phyloP scores from a whole-genome alignment of 2,113 vertebrate species.

The Ptyas mucosa region DNA sequence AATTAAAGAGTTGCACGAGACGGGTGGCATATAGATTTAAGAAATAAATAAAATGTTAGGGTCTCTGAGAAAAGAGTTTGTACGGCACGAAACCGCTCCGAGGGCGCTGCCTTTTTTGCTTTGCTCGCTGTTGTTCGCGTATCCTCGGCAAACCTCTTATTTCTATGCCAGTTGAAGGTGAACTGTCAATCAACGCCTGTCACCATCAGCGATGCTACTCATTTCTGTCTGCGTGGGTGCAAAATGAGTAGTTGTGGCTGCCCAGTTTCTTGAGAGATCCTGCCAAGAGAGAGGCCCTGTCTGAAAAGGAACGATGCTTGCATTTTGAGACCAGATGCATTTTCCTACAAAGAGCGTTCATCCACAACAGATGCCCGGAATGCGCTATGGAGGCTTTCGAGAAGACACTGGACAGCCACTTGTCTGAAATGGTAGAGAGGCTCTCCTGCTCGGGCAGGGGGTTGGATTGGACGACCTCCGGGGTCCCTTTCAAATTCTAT shows the following conservation, averaged over 20 bases:
- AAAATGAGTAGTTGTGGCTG: background rate
- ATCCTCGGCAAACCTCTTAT: background rate
- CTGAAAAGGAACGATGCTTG: background rate
- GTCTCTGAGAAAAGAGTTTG: background rate
- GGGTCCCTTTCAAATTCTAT: background rate
- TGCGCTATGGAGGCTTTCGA: background rate
- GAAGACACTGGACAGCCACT: background rate
- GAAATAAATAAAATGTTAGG: background rate
- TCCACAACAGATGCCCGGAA: background rate
- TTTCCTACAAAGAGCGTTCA: background rate
- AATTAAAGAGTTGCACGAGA: background rate
- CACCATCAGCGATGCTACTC: background rate
- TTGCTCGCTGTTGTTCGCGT: background rate
- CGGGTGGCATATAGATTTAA: background rate
- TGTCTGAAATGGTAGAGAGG: background rate
- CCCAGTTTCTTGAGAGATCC: background rate
- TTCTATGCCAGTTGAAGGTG: background rate
- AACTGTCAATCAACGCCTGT: background rate
- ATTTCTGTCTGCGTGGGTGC: background rate
- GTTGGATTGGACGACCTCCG: background rate
- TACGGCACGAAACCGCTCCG: background rate
- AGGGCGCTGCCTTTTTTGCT: background rate
- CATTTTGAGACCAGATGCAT: background rate
- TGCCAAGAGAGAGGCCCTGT: background rate
- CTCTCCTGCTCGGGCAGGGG: background rate